Conservation (phyloP, 2,888 invertebrate species). For the Acanthosepion pharaonis region DNA sequence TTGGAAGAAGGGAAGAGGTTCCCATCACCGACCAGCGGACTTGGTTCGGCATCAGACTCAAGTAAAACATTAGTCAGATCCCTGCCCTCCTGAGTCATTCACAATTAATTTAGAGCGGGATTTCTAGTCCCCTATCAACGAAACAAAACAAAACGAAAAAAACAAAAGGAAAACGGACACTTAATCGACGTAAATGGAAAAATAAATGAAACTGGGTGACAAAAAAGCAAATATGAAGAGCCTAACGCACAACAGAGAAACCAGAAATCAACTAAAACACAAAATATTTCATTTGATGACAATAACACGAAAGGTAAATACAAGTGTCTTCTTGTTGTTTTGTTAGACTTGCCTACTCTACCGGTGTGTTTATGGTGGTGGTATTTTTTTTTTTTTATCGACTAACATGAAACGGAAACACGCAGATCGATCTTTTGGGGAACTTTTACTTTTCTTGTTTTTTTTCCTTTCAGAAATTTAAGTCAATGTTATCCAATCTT, state of each 20-base stretch:
- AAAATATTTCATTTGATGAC: background rate
- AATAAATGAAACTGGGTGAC: background rate
- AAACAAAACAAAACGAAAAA: background rate
- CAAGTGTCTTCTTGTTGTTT: too few relatives aligned
- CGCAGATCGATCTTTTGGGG: background rate
- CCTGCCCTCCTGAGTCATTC: slow-evolving; percentile 40
- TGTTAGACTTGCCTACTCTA: background rate
- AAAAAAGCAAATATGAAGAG: background rate
- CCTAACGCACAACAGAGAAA: background rate
- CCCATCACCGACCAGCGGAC: background rate
- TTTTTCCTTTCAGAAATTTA: background rate
- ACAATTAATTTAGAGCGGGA: background rate
- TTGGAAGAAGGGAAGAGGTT: slow-evolving; percentile 13
- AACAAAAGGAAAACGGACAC: too few relatives aligned
- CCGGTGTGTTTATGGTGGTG: background rate
- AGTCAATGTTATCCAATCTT: background rate
- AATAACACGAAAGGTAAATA: background rate
- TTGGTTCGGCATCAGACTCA: slow-evolving; percentile 36
- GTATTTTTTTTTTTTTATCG: background rate
- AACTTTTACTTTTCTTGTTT: background rate
- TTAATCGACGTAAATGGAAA: background rate
- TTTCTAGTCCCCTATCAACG: background rate
- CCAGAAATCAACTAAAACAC: background rate
- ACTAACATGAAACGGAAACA: background rate
- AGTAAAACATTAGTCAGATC: slow-evolving; percentile 43